A percentile compares a stretch with the other conserved stretches of the same genome.
phyloP scores from a whole-genome alignment of 2,888 invertebrate species.

The Lochmaea capreae region DNA sequence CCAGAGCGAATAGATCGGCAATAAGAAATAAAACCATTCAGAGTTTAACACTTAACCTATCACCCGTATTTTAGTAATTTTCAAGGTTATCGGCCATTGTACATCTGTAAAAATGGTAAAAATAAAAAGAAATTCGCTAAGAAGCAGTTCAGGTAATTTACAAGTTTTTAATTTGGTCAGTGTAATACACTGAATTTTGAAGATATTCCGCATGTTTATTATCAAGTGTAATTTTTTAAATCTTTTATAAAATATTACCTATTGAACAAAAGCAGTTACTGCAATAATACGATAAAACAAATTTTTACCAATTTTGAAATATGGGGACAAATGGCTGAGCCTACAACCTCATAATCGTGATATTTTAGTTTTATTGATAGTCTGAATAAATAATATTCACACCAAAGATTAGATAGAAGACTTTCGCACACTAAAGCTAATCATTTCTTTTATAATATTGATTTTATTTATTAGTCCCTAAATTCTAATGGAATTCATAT shows the following conservation, averaged over 20 bases:
- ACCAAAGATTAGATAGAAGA: slow-evolving; percentile 37
- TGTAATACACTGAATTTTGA: neutral
- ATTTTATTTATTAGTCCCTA: neutral
- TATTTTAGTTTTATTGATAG: slow-evolving; percentile 21
- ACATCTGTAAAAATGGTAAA: slow-evolving; percentile 3
- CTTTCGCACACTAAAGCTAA: slow-evolving; percentile 6
- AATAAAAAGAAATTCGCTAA: neutral
- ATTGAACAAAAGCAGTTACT: neutral
- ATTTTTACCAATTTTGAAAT: neutral
- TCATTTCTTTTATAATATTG: slow-evolving; percentile 1
- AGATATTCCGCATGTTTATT: neutral
- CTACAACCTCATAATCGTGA: slow-evolving; percentile 22
- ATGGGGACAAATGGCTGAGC: neutral
- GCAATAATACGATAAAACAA: neutral
- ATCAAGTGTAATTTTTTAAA: too few relatives aligned
- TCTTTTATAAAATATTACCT: too few relatives aligned
- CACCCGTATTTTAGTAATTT: slow-evolving; percentile 77
- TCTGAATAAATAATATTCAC: slow-evolving; percentile 6
- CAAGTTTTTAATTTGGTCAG: neutral
- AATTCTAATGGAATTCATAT: too few relatives aligned
- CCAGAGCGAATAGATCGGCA: slow-evolving; percentile 84
- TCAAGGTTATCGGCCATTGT: neutral
- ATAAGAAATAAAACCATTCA: slow-evolving; percentile 85
- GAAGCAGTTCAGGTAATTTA: neutral
- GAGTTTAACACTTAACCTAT: slow-evolving; percentile 84